Base-by-base conservation (phyloP, 1,140 invertebrate species). In the Venustaconcha ellipsiformis region DNA sequence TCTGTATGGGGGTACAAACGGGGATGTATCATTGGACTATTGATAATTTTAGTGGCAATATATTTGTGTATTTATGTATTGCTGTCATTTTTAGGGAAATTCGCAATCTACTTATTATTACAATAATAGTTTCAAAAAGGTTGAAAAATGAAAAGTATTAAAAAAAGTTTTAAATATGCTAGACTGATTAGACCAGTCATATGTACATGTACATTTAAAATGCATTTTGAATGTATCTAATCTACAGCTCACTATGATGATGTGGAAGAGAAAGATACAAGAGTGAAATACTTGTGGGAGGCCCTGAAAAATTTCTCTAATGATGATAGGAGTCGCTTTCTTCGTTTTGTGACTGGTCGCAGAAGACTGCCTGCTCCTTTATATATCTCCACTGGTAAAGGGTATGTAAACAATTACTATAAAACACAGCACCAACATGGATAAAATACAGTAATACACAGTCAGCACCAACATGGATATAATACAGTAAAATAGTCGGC, bases 321-420 rank as follows among this genome's bases (percentile, higher is more conserved):
- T 74, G 89, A 90, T 76, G 89, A 90, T 72, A 76, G 89, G 63
- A 90, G 89, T 79, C 79, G 87, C 72, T 88, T 90, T 76, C 78
- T 90, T 17, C 73, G 88, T 4, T 90, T 90, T 83, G 86, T 90
- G 15, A 89, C 89, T 15, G 89, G 89, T 23, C 74, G 89, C 64
- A 80, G 87, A 64, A 74, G 89, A 56, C 77, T 90, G 48, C 89
- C 89, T 13, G 88, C 87, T 26, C 78, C 85, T 30, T 75, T 90
- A 2, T 87, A 87, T 69, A 82, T 90, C 58, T 88, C 84, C 30
- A 82, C 86, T 23, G 87, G 83, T 48, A 86, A 88, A 80, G 81
- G 81, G 89, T 90, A 74, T 82, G 83, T 79, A 30, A 62, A 55
- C 67, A 57, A 74, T 67, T 37, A 30, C 63, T 30, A 6, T 48